Conservation (phyloP, 2,113 vertebrate genomes). For the Epinephelus fuscoguttatus region DNA sequence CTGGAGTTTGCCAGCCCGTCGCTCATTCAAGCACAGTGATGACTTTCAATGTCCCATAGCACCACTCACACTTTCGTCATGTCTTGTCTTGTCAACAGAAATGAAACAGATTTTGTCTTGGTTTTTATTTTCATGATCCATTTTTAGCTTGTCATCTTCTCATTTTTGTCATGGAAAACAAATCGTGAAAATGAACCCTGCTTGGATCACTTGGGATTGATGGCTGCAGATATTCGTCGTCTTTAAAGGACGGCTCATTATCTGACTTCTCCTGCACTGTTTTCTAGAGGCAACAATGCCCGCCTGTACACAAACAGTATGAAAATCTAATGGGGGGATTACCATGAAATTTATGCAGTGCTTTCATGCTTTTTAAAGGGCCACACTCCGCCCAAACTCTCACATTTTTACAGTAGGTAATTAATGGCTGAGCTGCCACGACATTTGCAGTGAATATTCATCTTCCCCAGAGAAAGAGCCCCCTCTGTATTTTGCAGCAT, state of each 20-base stretch:
- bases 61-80: too few species aligned
- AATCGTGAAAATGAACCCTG: too few species aligned
- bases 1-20: too few species aligned
- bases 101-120: too few species aligned
- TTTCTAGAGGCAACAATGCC: too few species aligned
- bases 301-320: neutral
- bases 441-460: neutral
- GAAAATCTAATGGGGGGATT: neutral
- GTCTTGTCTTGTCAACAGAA: too few species aligned
- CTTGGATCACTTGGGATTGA: too few species aligned
- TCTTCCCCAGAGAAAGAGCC: constrained; percentile 1
- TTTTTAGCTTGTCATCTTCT: too few species aligned
- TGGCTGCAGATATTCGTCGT: neutral
- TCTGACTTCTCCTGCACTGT: neutral
- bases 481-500: neutral
- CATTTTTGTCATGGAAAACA: too few species aligned
- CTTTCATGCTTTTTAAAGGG: neutral
- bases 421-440: neutral
- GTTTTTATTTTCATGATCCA: too few species aligned
- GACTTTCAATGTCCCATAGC: too few species aligned
- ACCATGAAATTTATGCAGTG: neutral
- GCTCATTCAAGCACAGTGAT: too few species aligned
- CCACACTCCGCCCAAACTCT: neutral
- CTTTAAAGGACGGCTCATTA: neutral
- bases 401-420: neutral